phyloP scores from a whole-genome alignment of 2,113 vertebrate species.

The Chauna torquata region DNA sequence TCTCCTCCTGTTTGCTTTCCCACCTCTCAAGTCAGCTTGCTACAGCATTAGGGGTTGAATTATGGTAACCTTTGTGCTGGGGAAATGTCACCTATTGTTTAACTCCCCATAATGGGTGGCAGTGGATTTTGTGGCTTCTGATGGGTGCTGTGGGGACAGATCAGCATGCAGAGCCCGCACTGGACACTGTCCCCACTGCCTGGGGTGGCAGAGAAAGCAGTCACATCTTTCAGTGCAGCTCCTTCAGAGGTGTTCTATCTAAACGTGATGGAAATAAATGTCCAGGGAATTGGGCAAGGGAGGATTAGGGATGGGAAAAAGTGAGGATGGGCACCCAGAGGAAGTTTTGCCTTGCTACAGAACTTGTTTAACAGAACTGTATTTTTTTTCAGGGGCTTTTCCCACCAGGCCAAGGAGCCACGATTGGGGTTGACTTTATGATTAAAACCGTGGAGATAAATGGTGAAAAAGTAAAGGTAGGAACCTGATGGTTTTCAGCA shows the following conservation, averaged over 20 bases:
- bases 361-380: background rate
- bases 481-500: background rate
- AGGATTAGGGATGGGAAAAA: background rate
- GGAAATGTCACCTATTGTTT: background rate
- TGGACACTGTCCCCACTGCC: too few relatives aligned
- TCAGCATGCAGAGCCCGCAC: background rate
- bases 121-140: background rate
- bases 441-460: slow-evolving; percentile 99
- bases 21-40: background rate
- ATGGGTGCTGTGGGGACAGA: background rate
- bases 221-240: background rate
- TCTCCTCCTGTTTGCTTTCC: background rate
- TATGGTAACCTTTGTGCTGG: background rate
- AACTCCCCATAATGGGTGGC: background rate
- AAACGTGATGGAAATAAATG: background rate
- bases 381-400: slow-evolving; percentile 88
- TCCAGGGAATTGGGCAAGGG: background rate
- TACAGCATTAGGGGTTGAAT: background rate
- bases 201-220: background rate
- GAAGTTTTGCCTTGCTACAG: background rate
- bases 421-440: slow-evolving; percentile 99
- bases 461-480: slow-evolving; percentile 98
- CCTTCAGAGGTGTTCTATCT: background rate
- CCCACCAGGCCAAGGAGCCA: slow-evolving; percentile 97
- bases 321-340: background rate